phyloP scores from a whole-genome alignment of 2,888 invertebrate species.

The Autographa pulchrina region DNA sequence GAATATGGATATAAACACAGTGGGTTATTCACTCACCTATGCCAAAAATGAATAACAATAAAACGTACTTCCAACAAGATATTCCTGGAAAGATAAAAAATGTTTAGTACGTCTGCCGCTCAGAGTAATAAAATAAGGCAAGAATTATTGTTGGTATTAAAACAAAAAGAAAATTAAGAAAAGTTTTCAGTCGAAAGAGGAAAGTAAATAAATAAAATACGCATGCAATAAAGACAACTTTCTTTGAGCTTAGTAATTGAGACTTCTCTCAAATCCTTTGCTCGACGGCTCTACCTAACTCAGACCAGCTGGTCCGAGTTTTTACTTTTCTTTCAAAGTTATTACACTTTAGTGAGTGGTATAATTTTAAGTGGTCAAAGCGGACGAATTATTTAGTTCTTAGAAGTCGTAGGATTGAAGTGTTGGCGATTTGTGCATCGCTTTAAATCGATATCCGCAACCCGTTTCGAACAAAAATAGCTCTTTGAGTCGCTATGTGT shows the following conservation, averaged over 20 bases:
- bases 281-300: conserved; percentile 76
- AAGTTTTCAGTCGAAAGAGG: conserved; percentile 49
- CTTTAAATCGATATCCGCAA: too few species aligned
- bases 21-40: conserved; percentile 19
- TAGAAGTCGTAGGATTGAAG: conserved; percentile 13
- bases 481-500: too few species aligned
- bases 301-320: conserved; percentile 73
- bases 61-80: conserved; percentile 6
- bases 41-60: conserved; percentile 19
- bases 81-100: conserved; percentile 10
- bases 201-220: conserved; percentile 67
- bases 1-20: conserved; percentile 63
- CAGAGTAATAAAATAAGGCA: conserved; percentile 23
- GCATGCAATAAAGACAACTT: conserved; percentile 75
- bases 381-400: conserved; percentile 41
- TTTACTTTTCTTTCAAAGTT: conserved; percentile 73
- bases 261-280: conserved; percentile 78
- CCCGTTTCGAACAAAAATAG: too few species aligned
- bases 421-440: too few species aligned
- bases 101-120: conserved; percentile 7
- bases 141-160: conserved; percentile 30
- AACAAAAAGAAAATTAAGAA: conserved; percentile 52
- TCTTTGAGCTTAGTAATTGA: conserved; percentile 76
- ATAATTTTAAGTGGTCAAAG: conserved; percentile 51
- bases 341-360: conserved; percentile 71